Evolutionary conservation across 2,888 invertebrate species (phyloP), one percentile per base, ranked within the genome.

Genomic region (Nephrotoma flavescens): DNA sequence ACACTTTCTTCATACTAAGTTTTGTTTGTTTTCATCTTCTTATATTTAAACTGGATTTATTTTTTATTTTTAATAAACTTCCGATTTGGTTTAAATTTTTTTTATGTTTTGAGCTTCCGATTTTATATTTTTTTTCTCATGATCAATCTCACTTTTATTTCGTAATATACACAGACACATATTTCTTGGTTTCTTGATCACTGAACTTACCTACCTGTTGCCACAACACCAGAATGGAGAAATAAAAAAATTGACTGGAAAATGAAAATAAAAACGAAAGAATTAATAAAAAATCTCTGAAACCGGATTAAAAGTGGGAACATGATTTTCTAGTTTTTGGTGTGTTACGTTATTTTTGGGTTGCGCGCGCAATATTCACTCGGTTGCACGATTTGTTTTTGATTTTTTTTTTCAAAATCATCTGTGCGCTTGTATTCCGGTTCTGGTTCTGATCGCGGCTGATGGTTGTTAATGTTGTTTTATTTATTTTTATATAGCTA

Each of bases 271-370:
- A 31, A 31, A 71, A 71, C 31, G 71, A 71, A 71, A 71, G 71
- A 71, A 71, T 52, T 52, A 52, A 15, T 52, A 15, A 47, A 19
- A 71, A 19, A 71, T 31, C 71, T 71, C 31, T 31, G 71, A 71
- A 71, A 71, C 71, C 71, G 71, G 71, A 71, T 71, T 71, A 31
- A 71, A 71, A 71, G 71, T 71, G 71, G 84, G 42, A 84, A 84
- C 84, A 84, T n/a, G 84, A 84, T 84, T 84, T 84, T 84, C 84
- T 84, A 84, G 84, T 84, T 84, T 84, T 42, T 84, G 41, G 42
- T 84, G 31, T 42, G 42, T 42, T n/a, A 84, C 41, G 84, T 84
- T 41, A 71, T 71, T 71, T 52, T 71, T 71, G 19, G 71, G 71
- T 19, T 71, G 71, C 19, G 71, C 31, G 71, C 71, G 71, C 31